phyloP scores from a whole-genome alignment of 2,113 vertebrate genomes.

The Burhinus bistriatus region DNA sequence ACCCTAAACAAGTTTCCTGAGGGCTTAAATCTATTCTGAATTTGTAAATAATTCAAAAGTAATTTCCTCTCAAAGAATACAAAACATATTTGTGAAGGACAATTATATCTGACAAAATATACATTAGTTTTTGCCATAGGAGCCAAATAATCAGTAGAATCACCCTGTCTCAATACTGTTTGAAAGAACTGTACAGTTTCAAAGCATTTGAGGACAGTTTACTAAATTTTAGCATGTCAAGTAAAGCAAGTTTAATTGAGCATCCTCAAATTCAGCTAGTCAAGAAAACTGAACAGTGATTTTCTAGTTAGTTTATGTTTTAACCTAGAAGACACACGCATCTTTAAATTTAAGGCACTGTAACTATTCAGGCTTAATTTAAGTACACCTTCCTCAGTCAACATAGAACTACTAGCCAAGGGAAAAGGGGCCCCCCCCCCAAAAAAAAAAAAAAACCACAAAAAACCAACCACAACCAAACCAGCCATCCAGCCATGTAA shows the following conservation, averaged over 20 bases:
- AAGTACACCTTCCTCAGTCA: neutral
- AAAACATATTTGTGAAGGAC: neutral
- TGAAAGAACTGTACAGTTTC: neutral
- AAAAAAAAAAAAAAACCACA: no score
- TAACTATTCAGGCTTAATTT: neutral
- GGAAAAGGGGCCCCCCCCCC: no score
- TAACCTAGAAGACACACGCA: neutral
- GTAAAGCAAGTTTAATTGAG: neutral
- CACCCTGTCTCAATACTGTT: neutral
- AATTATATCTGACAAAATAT: neutral
- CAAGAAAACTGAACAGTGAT: neutral
- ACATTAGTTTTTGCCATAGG: neutral
- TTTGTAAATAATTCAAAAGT: neutral
- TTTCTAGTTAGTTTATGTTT: neutral
- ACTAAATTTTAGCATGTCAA: neutral
- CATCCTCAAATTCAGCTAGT: neutral
- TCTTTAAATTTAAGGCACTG: neutral
- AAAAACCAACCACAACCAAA: no score
- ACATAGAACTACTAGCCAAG: neutral
- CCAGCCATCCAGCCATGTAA: neutral
- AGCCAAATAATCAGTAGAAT: neutral
- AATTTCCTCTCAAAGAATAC: neutral
- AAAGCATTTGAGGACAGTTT: neutral
- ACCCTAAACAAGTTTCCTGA: neutral
- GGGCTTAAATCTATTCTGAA: neutral